Base-by-base conservation (phyloP, 2,888 invertebrate genomes). In the Amblyjoppa proteus region DNA sequence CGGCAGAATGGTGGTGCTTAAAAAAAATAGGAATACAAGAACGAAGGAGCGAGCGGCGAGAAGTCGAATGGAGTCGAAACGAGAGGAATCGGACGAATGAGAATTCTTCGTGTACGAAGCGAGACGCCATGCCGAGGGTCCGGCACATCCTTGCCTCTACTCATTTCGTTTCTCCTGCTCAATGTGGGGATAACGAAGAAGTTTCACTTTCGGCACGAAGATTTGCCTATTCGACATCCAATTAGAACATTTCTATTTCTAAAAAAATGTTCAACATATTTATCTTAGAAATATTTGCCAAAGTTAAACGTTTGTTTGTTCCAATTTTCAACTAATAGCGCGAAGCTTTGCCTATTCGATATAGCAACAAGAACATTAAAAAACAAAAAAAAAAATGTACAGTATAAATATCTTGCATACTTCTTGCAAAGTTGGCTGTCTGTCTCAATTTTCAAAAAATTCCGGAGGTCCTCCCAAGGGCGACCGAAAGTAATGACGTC, bases 31-130 rank as follows among this genome's bases (percentile, higher is more conserved):
- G 81, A 85, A 79, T 66, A 79, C 74, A 73, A 78, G 53, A 69
- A 78, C 77, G 75, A 80, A 76, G 76, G 84, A 80, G 83, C 71
- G 78, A 77, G 79, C 81, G 45, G 45, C 56, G 74, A 79, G 82
- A 85, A 73, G 81, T 83, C 87, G 88, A 87, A 84, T 86, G 81
- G 85, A 83, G 87, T 41, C 87, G 82, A 89, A 90, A 90, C 89
- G 90, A 89, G 90, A 90, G 90, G 89, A 90, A 91, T 91, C 91
- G 92, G 91, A 90, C 89, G 92, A 91, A 91, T 88, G 87, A 86
- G 91, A 90, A 91, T 91, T 89, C 90, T 89, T 90, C 87, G 66
- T 71, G 84, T 81, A 86, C 88, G 71, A 74, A 80, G 76, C 25
- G 80, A 81, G 90, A 90, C 91, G 91, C 92, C 92, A 92, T 92